Evolutionary conservation across 2,113 vertebrate genomes (phyloP), one percentile per base, ranked within the genome.

Genomic region (Gasterosteus aculeatus): DNA sequence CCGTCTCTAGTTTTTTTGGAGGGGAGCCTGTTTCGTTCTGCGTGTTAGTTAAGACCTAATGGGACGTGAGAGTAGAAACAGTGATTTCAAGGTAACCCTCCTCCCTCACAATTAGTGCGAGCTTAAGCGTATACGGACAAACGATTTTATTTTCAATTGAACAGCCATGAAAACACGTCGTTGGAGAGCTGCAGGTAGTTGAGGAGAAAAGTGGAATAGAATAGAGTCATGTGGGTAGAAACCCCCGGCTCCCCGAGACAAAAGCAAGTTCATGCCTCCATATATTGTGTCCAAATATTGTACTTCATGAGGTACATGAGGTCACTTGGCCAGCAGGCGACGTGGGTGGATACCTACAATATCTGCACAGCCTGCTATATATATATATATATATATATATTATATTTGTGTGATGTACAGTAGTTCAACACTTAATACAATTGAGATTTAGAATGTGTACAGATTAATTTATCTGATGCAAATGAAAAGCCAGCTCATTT

Each of bases 11-110:
- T 26, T 26, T 26, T 84, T 78, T 31, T 65, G 41, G 44, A 76
- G 77, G 69, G 35, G 77, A 85, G 64, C 79, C 81, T 73, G 65
- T 80, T 86, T 83, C 46, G 54, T 72, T 87, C 54, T 86, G 77
- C 56, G 33, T 58, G 39, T 60, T 75, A 68, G 66, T 85, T 84
- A 66, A 33, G 77, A 19, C 64, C 72, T 82, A 79, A 88, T 75
- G 76, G 63, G 71, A 86, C 81, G 75, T 85, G 83, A 87, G 67
- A 81, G 75, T 39, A 63, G 65, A 75, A 56, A 26, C 46, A 81
- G 62, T 69, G 65, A 81, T 85, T 73, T 87, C 61, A 79, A 78
- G 72, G 72, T 87, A 87, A 68, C 44, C 26, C 60, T 72, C 56
- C 68, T 77, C 67, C 76, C 57, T 7, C 5, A 60, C 56, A 90